phyloP scores from a whole-genome alignment of 2,888 invertebrate species.

The Parapristionchus giblindavisi region DNA sequence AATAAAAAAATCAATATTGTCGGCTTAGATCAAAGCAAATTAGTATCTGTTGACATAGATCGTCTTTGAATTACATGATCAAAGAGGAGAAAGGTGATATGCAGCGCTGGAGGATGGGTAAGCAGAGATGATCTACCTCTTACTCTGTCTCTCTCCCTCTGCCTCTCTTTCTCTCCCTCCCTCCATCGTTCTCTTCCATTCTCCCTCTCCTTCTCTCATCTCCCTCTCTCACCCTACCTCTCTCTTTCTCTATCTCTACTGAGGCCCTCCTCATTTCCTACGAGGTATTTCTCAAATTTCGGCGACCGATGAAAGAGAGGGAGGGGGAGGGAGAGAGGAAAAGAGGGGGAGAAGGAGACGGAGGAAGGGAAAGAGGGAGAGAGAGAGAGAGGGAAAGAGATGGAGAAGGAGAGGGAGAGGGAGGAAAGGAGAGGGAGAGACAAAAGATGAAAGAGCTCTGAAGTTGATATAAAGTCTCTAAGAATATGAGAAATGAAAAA shows the following conservation, averaged over 20 bases:
- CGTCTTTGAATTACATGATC: too few species aligned
- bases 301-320: conserved; percentile 9
- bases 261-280: conserved; percentile 1
- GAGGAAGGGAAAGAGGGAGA: background rate
- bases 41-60: too few species aligned
- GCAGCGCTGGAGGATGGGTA: background rate
- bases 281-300: conserved; percentile 27
- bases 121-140: conserved; percentile 29
- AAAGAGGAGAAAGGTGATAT: too few species aligned
- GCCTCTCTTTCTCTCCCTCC: conserved; percentile 7
- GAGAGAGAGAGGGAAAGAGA: background rate
- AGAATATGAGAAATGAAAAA: too few species aligned
- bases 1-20: too few species aligned
- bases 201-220: conserved; percentile 32
- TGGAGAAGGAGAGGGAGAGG: background rate
- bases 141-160: conserved; percentile 32
- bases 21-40: too few species aligned
- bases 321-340: conserved; percentile 1
- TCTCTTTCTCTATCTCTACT: conserved; percentile 11
- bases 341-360: background rate
- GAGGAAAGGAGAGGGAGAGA: conserved; percentile 28
- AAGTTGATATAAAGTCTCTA: background rate
- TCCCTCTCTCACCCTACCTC: conserved; percentile 27
- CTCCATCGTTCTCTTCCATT: conserved; percentile 30
- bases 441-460: conserved; percentile 26